These are phyloP conservation scores for Brenthis hecate DNA, from an alignment of 2,888 invertebrate genomes.

Conservation along the genomic window DNA sequence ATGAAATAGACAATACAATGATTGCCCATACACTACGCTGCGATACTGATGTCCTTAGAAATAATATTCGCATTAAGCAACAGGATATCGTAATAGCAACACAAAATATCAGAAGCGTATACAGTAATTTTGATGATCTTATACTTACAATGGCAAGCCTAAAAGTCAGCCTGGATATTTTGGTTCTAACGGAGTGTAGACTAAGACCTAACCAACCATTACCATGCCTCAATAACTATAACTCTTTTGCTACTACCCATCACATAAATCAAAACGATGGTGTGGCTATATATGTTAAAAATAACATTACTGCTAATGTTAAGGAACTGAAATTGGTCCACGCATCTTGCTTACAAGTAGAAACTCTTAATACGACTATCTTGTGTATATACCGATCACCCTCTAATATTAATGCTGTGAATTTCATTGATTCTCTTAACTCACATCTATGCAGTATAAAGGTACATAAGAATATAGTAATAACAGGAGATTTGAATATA, in stretches of 20 bases:
- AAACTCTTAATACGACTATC: not conserved
- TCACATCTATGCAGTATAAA: not conserved
- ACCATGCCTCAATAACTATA: not conserved
- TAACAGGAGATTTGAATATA: constrained; percentile 10
- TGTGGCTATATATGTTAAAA: constrained; percentile 15
- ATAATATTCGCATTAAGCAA: no score
- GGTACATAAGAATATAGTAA: not conserved
- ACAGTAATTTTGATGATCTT: no score
- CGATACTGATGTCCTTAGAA: no score
- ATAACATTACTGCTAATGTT: not conserved
- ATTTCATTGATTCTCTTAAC: constrained; percentile 13
- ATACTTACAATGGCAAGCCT: no score
- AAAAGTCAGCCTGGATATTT: no score
- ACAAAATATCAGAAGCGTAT: no score
- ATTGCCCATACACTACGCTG: no score
- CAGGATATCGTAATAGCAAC: no score
- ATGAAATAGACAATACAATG: no score
- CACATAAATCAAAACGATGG: constrained; percentile 12
- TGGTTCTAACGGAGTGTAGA: no score
- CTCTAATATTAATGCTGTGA: constrained; percentile 6
- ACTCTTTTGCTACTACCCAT: not conserved
- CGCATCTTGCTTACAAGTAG: no score
- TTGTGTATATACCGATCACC: constrained; percentile 19
- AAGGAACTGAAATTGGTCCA: constrained; percentile 8
- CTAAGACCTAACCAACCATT: not conserved